A percentile compares a stretch with the other conserved stretches of the same genome.
Conservation (phyloP, 2,888 invertebrate genomes). For the Acanthosepion esculentum region DNA sequence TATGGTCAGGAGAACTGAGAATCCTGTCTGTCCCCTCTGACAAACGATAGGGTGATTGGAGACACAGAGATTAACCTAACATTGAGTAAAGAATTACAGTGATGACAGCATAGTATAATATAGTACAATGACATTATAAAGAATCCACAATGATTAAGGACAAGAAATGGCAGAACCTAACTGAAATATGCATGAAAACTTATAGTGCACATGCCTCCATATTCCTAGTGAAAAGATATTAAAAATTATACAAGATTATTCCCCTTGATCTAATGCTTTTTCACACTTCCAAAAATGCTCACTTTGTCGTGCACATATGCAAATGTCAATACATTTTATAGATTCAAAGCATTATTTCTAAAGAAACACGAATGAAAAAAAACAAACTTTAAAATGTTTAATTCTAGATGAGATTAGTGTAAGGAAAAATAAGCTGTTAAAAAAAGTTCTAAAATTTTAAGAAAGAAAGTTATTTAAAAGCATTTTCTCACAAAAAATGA, state of each 20-base stretch:
- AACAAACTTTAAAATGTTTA: no score
- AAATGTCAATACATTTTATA: not conserved
- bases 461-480: no score
- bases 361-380: no score
- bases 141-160: constrained; percentile 9
- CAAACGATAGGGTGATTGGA: constrained; percentile 14
- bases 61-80: not conserved
- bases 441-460: no score
- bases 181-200: not conserved
- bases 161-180: not conserved
- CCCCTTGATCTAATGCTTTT: not conserved
- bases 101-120: not conserved
- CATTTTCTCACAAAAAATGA: no score
- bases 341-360: no score
- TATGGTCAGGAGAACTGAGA: constrained; percentile 33
- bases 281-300: not conserved
- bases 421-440: no score
- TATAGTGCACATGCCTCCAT: not conserved
- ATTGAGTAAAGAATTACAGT: not conserved
- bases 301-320: not conserved
- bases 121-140: not conserved
- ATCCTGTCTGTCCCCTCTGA: constrained; percentile 18
- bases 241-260: not conserved
- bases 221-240: not conserved
- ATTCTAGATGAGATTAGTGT: no score